These are phyloP conservation scores for Astyanax mexicanus DNA, from an alignment of 2,797 vertebrate genomes.

Conservation along the genomic window DNA sequence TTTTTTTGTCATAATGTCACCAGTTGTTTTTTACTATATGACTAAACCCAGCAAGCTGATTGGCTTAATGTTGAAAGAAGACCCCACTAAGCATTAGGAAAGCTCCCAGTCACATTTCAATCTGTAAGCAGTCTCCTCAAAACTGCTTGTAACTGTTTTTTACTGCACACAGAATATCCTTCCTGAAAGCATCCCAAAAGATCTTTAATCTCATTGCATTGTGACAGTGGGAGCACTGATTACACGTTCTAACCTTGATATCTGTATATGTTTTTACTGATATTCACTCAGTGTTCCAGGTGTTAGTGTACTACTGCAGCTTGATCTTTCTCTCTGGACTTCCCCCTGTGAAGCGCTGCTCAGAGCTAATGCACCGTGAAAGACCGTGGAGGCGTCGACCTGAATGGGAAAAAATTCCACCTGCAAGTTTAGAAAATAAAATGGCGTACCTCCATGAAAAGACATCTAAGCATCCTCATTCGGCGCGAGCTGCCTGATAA, in stretches of 20 bases:
- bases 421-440: constrained; percentile 5
- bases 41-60: too few species aligned
- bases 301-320: constrained; percentile 8
- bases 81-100: too few species aligned
- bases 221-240: too few species aligned
- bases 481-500: not conserved
- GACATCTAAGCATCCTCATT: not conserved
- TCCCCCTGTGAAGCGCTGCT: constrained; percentile 9
- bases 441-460: not conserved
- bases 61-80: too few species aligned
- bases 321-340: not conserved
- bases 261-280: not conserved
- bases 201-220: too few species aligned
- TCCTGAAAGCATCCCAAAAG: too few species aligned
- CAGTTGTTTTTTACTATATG: too few species aligned
- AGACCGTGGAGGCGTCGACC: not conserved
- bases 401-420: not conserved
- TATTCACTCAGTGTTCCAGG: not conserved
- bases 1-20: too few species aligned
- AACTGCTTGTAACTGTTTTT: too few species aligned
- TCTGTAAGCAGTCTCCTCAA: too few species aligned
- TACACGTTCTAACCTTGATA: not conserved
- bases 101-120: too few species aligned
- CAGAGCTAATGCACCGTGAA: constrained; percentile 25
- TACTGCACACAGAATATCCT: too few species aligned